Evolutionary conservation across 1,140 invertebrate genomes (phyloP), one percentile per base, ranked within the genome.

Genomic region (Wiebesia pumilae): DNA sequence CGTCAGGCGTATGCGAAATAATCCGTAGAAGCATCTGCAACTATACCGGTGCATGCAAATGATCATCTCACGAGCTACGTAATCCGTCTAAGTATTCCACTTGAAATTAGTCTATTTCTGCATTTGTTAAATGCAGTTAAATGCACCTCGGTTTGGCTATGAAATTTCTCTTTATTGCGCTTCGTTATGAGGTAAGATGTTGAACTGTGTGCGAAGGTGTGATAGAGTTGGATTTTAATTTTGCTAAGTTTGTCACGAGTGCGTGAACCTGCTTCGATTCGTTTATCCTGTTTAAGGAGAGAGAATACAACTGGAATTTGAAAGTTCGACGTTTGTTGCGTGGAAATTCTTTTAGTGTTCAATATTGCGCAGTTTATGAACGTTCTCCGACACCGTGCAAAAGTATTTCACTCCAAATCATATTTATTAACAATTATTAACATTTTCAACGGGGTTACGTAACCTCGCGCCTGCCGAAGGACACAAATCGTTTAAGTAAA

Each of bases 291-390:
- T 81, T 40, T 80, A 85, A 71, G 84, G 84, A 51, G 78, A 85
- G 84, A 81, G 78, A 81, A n/a, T 33, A 62, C 62, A n/a, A n/a
- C 21, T 86, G 79, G 84, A 86, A 86, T 86, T 81, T 77, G 84
- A 86, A 86, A 86, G 84, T 86, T n/a, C 24, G 65, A 4, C 33
- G 30, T 30, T 73, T 81, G 33, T 58, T 73, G 10, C 27, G 62
- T 69, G 27, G 65, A 81, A 69, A 81, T 33, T 81, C 54, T 69
- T 81, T 81, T 40, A 71, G 69, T 40, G 40, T 35, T 79, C 51
- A 12, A 79, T 54, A 24, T 79, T 79, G 47, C 77, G 47, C 19
- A 30, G 47, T 30, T 43, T 27, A 43, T 24, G 58, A 19, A 35
- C 47, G 16, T 35, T 30, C 58, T 33, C 73, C 77, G 14, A 30